Evolutionary conservation across 2,888 invertebrate species (phyloP).

Genomic region (Rhagium mordax): DNA sequence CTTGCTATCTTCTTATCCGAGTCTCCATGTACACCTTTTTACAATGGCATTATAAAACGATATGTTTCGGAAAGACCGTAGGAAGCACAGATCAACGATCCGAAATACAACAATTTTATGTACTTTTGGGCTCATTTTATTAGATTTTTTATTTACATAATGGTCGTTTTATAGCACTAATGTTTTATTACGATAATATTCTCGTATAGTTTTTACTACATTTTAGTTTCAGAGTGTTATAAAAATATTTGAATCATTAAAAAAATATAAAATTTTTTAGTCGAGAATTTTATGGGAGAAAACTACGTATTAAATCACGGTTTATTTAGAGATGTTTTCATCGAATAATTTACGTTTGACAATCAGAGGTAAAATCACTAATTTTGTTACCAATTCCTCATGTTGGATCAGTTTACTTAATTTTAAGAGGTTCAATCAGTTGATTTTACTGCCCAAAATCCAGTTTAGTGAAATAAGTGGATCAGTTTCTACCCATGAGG

Average conservation of each 20-base stretch:
- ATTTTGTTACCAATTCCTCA: too few species aligned
- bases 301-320: not conserved
- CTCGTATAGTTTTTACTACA: not conserved
- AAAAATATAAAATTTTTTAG: not conserved
- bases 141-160: conserved; percentile 30
- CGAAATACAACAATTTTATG: conserved; percentile 27
- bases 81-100: conserved; percentile 30
- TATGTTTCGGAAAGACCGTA: conserved; percentile 24
- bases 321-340: not conserved
- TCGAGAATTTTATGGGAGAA: not conserved
- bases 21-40: conserved; percentile 25
- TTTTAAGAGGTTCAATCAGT: too few species aligned
- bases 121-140: conserved; percentile 22
- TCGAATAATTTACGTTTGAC: not conserved
- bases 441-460: too few species aligned
- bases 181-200: conserved; percentile 15
- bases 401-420: too few species aligned
- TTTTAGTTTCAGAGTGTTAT: not conserved
- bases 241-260: conserved; percentile 10
- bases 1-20: conserved; percentile 33
- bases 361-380: not conserved
- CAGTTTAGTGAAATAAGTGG: too few species aligned
- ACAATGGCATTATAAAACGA: conserved; percentile 27
- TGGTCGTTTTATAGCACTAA: conserved; percentile 20
- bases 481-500: too few species aligned